Evolutionary conservation across 2,888 invertebrate genomes (phyloP), one percentile per base, ranked within the genome.

Genomic region (Brachycybe producta): DNA sequence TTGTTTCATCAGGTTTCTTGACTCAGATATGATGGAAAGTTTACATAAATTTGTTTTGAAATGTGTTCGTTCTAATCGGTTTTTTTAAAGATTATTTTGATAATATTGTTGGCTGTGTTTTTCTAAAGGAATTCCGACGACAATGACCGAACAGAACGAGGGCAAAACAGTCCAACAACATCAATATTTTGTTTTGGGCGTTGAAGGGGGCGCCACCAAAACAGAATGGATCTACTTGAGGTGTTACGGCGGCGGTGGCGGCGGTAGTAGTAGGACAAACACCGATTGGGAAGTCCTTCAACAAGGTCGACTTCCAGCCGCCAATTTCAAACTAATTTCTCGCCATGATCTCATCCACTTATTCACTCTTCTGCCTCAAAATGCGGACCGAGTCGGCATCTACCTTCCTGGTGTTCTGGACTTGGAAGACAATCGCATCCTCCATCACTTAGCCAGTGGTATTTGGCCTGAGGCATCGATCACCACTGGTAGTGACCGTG

Each of bases 121-220:
- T n/a, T n/a, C n/a, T n/a, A n/a, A n/a, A n/a, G n/a, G n/a, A n/a
- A n/a, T n/a, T n/a, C n/a, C n/a, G n/a, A n/a, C n/a, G n/a, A n/a
- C n/a, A n/a, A n/a, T n/a, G n/a, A n/a, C n/a, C n/a, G n/a, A n/a
- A n/a, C n/a, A n/a, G n/a, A n/a, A n/a, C n/a, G n/a, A n/a, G n/a
- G n/a, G n/a, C n/a, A n/a, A n/a, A n/a, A n/a, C n/a, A n/a, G n/a
- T n/a, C n/a, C n/a, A n/a, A n/a, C n/a, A n/a, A 8, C 5, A 5
- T 15, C 36, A 35, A 8, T 19, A 40, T 5, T 15, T 8, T 15
- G 40, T 47, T 36, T 36, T 47, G 27, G 47, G 47, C 19, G 17
- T 47, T 5, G 47, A 47, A 47, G 47, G 47, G 2, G 47, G 47
- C n/a, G 47, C 47, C 17, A 47, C 36, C n/a, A 47, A 35, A 36